These are phyloP conservation scores for Sebastes wilsoni DNA, from an alignment of 2,797 vertebrate genomes.

Conservation along the genomic window DNA sequence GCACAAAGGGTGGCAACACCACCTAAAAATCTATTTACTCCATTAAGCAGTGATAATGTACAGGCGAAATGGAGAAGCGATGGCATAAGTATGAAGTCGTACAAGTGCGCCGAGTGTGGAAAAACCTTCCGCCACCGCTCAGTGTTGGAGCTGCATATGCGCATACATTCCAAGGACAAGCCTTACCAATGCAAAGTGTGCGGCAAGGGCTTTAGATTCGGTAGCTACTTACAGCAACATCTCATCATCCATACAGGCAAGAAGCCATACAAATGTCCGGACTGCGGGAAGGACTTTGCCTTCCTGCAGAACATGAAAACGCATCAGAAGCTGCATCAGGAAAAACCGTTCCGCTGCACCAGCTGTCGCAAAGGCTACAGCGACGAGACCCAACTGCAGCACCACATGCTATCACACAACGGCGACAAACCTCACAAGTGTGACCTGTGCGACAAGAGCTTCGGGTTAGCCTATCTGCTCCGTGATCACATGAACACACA, in stretches of 20 bases:
- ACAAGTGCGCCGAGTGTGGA: constrained; percentile 82
- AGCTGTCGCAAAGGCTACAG: constrained; percentile 86
- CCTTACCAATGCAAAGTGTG: constrained; percentile 86
- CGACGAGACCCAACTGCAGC: constrained; percentile 81
- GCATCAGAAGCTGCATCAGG: constrained; percentile 84
- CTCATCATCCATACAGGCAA: constrained; percentile 85
- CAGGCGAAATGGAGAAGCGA: constrained; percentile 64
- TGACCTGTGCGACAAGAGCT: constrained; percentile 83
- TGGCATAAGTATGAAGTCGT: constrained; percentile 62
- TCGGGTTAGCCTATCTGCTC: constrained; percentile 83
- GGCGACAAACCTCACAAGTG: constrained; percentile 86
- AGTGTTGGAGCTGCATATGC: constrained; percentile 85
- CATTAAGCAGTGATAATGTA: constrained; percentile 46
- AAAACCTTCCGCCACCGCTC: constrained; percentile 85
- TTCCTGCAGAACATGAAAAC: constrained; percentile 88
- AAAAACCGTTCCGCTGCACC: constrained; percentile 85
- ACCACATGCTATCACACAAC: constrained; percentile 83
- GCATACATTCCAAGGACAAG: constrained; percentile 84
- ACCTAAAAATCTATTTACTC: constrained; percentile 42
- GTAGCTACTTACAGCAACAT: constrained; percentile 87
- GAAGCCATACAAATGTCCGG: constrained; percentile 85
- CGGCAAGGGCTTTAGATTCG: constrained; percentile 83
- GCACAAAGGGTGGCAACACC: constrained; percentile 49
- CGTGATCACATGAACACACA: constrained; percentile 88
- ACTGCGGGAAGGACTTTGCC: constrained; percentile 86